Evolutionary conservation across 2,797 vertebrate genomes (phyloP).

Genomic region (Rallus crepitans): DNA sequence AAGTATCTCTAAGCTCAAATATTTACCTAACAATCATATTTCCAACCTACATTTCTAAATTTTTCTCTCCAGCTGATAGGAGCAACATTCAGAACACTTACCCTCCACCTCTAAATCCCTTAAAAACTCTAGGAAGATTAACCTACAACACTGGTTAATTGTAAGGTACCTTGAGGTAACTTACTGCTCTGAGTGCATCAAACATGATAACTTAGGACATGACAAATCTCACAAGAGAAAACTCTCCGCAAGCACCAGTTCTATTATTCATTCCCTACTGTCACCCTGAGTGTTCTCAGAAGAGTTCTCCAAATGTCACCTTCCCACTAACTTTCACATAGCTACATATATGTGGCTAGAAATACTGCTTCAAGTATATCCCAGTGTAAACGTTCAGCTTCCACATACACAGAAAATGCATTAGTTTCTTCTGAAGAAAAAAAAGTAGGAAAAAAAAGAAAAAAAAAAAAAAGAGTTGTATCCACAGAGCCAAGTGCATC

Average conservation of each 20-base stretch:
- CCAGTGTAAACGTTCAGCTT: neutral
- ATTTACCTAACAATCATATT: neutral
- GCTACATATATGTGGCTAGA: neutral
- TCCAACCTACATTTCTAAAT: neutral
- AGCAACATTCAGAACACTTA: neutral
- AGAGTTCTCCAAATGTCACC: conserved; percentile 55
- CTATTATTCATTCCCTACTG: conserved; percentile 62
- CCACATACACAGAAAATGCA: conserved; percentile 55
- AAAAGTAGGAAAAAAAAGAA: neutral
- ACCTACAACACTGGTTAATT: neutral
- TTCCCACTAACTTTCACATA: conserved; percentile 31
- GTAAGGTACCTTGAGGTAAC: conserved; percentile 17
- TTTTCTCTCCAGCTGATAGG: neutral
- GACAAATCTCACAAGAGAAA: conserved; percentile 30
- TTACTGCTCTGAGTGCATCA: neutral
- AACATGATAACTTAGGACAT: neutral
- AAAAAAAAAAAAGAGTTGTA: accelerated
- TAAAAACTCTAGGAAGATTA: neutral
- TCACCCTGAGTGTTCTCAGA: conserved; percentile 44
- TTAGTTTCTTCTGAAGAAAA: conserved; percentile 35
- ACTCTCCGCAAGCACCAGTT: conserved; percentile 30
- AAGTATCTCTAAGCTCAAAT: neutral
- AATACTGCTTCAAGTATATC: conserved; percentile 8
- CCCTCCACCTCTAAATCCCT: accelerated
- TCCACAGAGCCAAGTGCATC: neutral